phyloP scores from a whole-genome alignment of 2,113 vertebrate species.

The Mesocricetus auratus region DNA sequence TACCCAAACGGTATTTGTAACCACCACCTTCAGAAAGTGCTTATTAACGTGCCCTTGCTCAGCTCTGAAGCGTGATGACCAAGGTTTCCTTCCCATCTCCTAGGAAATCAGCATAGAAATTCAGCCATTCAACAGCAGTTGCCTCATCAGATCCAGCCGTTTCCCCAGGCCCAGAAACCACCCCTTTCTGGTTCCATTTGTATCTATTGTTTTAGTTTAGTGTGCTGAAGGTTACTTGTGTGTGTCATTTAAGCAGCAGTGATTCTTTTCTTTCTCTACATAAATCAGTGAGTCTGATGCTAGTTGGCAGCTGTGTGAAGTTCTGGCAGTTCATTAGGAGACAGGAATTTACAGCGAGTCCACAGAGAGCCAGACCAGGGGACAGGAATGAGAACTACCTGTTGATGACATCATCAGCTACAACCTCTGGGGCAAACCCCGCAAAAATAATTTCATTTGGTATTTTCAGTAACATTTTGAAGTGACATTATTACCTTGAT shows the following conservation, averaged over 20 bases:
- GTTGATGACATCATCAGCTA: background rate
- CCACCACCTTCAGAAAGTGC: background rate
- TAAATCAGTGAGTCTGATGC: background rate
- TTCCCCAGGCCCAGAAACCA: background rate
- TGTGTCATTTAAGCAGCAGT: background rate
- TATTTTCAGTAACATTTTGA: background rate
- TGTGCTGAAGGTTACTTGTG: background rate
- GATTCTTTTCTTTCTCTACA: background rate
- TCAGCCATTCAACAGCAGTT: background rate
- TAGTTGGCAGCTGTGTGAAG: background rate
- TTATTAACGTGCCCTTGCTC: background rate
- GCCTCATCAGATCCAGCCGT: background rate
- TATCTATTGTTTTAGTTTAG: background rate
- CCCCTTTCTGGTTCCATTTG: background rate
- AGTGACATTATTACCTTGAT: no score
- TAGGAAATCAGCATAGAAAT: background rate
- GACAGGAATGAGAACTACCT: background rate
- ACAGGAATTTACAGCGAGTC: background rate
- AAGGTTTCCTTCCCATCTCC: background rate
- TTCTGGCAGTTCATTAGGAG: background rate
- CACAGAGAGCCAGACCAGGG: background rate
- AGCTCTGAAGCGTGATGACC: background rate
- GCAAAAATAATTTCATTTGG: background rate
- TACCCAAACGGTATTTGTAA: background rate
- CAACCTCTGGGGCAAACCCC: background rate